A percentile compares a stretch with the other conserved stretches of the same genome.
Conservation (phyloP, 2,113 vertebrate species). For the Tyrannus savana region DNA sequence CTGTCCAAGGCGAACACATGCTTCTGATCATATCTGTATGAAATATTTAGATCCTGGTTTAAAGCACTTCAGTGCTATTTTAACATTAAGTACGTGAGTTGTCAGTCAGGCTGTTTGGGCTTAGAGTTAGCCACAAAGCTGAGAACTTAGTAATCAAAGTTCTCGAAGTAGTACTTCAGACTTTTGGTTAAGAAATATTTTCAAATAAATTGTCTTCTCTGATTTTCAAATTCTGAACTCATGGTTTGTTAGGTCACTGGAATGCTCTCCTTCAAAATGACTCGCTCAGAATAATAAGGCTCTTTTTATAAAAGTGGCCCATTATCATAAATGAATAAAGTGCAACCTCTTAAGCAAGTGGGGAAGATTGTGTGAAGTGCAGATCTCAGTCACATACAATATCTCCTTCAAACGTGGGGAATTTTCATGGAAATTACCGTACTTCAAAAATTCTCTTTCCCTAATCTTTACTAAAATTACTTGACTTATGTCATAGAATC, state of each 20-base stretch:
- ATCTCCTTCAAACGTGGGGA: slow-evolving; percentile 1
- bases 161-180: background rate
- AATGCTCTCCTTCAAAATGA: slow-evolving; percentile 17
- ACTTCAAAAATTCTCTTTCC: slow-evolving; percentile 21
- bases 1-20: slow-evolving; percentile 21
- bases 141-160: background rate
- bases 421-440: slow-evolving; percentile 40
- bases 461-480: slow-evolving; percentile 49
- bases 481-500: slow-evolving; percentile 18
- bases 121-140: background rate
- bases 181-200: slow-evolving; percentile 21
- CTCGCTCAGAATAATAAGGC: slow-evolving; percentile 25
- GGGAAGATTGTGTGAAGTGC: background rate
- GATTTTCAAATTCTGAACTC: slow-evolving; percentile 1
- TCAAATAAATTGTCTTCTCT: background rate
- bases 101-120: background rate
- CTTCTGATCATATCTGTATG: slow-evolving; percentile 40
- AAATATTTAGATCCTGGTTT: slow-evolving; percentile 27
- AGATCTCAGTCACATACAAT: background rate
- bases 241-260: background rate
- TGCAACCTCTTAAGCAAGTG: slow-evolving; percentile 2
- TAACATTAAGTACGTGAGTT: background rate
- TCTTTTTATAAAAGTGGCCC: slow-evolving; percentile 34
- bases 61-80: background rate
- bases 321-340: slow-evolving; percentile 47